Conservation (phyloP, 1,140 invertebrate species). For the Spodoptera litura region DNA sequence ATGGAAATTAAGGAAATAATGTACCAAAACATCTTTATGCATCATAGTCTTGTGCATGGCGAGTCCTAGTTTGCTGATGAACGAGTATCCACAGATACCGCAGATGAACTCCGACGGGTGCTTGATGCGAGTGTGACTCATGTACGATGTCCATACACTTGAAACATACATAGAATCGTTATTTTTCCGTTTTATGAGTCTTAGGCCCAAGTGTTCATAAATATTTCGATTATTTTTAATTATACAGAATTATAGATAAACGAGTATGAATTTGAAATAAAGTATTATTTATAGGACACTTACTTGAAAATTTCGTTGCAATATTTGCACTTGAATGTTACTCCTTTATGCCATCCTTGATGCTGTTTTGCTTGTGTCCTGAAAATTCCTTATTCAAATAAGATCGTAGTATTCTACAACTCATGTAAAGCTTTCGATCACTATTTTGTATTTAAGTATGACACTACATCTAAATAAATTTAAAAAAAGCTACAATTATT, state of each 20-base stretch:
- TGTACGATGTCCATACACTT: slow-evolving; percentile 72
- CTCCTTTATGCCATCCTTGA: slow-evolving; percentile 77
- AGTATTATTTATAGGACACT: slow-evolving; percentile 45
- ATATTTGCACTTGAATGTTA: slow-evolving; percentile 77
- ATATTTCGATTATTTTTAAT: too few species aligned
- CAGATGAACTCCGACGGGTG: slow-evolving; percentile 78
- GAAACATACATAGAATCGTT: too few species aligned
- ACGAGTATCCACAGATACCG: slow-evolving; percentile 76
- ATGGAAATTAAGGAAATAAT: not conserved
- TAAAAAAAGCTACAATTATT: too few species aligned
- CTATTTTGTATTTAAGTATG: not conserved
- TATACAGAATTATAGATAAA: too few species aligned
- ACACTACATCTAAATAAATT: too few species aligned
- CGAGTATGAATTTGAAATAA: too few species aligned
- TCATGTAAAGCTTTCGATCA: not conserved
- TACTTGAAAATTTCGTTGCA: slow-evolving; percentile 77
- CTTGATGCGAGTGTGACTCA: slow-evolving; percentile 77
- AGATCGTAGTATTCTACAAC: not conserved
- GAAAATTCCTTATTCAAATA: slow-evolving; percentile 40
- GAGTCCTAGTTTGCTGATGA: slow-evolving; percentile 74
- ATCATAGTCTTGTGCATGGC: slow-evolving; percentile 78
- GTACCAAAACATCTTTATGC: slow-evolving; percentile 58
- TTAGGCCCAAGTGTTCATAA: too few species aligned
- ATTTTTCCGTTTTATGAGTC: too few species aligned
- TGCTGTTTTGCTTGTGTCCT: slow-evolving; percentile 80